Base-by-base conservation (phyloP, 2,888 invertebrate species). In the Palloptera scutellata region DNA sequence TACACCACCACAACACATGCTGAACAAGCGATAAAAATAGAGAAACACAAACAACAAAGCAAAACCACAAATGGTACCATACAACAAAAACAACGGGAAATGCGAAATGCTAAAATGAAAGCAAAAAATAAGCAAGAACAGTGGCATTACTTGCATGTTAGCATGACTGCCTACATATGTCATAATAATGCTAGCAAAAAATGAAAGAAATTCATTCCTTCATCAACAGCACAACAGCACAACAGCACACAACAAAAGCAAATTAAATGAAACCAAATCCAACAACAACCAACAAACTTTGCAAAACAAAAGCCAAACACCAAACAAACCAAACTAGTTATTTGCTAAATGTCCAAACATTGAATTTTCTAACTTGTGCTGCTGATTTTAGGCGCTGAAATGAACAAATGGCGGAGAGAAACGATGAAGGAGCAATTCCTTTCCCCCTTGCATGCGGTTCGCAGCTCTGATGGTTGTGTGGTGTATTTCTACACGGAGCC, bases 21-120 rank as follows among this genome's bases (percentile, higher is more conserved):
- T 48, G 48, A 15, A 48, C 48, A 48, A 48, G 48, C 48, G 10
- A 48, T 48, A 48, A 48, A 13, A 15, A 10, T 0, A 11, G 3
- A 48, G 15, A 13, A 11, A 48, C 48, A 48, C 6, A 13, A 48
- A 48, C 48, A 1, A 48, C 8, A 48, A 48, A 13, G 5, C 48
- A 48, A 48, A 48, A 48, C 48, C 48, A 11, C 48, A 48, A 48
- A 48, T 48, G 48, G n/a, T n/a, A n/a, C n/a, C n/a, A 13, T 48
- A 48, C 48, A 48, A 48, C 48, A 48, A 48, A 15, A 13, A 3
- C 5, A 15, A 13, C 15, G 5, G 10, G n/a, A 48, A 11, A 48
- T 15, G 15, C 48, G 10, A 45, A 45, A 10, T 13, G n/a, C n/a
- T n/a, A 48, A 48, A 13, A 48, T 5, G 10, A 13, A 48, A 48